Evolutionary conservation across 2,888 invertebrate genomes (phyloP), one percentile per base, ranked within the genome.

Genomic region (Masnerella sp.): DNA sequence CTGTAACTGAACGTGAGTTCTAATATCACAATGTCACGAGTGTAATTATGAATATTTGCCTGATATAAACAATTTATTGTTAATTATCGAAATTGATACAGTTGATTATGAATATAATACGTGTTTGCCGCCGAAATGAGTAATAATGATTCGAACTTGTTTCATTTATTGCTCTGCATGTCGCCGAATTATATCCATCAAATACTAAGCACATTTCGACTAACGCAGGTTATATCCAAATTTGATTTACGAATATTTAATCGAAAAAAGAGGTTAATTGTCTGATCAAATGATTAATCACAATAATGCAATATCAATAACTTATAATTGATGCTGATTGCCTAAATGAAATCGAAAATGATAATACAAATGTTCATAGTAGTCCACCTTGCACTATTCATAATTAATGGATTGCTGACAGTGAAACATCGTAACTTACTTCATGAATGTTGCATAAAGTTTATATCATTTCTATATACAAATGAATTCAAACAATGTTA

Each of bases 361-460:
- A 18, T 18, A 20, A 30, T 20, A 28, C 28, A 38, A 47, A 15
- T 34, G 59, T 59, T 59, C 12, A 12, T 36, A 12, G 28, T 15
- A 43, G 34, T 20, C 17, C 22, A 11, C 12, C 42, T 52, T 43
- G 20, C 8, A 43, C 34, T 43, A 25, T 52, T 32, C 43, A 62
- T 62, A 62, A 52, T 42, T 51, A 52, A 62, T 62, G 25, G 51
- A 51, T 52, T 18, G 43, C 22, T 52, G 62, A 52, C 43, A 43
- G 34, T 32, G 25, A 52, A 62, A 20, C 32, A 42, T 52, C 22
- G 61, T 42, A 34, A 52, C 40, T 52, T 43, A 51, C 32, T 32
- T 34, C 25, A 43, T 52, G 43, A 51, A 52, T 43, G 52, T 64
- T 64, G 52, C 43, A 64, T 52, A 52, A 64, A 15, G 15, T 52